Base-by-base conservation (phyloP, 2,888 invertebrate genomes). In the Proisotoma minuta region DNA sequence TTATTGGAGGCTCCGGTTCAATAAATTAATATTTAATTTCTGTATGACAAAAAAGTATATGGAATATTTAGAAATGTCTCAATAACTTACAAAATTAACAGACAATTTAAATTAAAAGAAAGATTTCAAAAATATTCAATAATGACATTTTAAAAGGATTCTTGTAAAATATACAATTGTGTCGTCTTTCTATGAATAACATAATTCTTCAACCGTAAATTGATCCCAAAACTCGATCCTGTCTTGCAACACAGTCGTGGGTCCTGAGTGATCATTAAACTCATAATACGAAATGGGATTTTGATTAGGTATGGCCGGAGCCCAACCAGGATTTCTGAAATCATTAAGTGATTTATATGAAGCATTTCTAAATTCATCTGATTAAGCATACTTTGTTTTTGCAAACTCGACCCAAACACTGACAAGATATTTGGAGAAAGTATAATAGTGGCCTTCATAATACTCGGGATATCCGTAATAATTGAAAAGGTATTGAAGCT, bases 161-260 rank as follows among this genome's bases (percentile, higher is more conserved):
- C n/a, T n/a, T n/a, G n/a, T n/a, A n/a, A n/a, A n/a, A n/a, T n/a
- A n/a, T n/a, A n/a, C n/a, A n/a, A n/a, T n/a, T n/a, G n/a, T n/a
- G n/a, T n/a, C n/a, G n/a, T n/a, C n/a, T 52, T 34, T 15, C 48
- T 34, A 64, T 18, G 52, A 63, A 34, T 63, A 66, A 10, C 20
- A 47, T 23, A 69, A 27, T 34, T 66, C 53, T 43, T 66, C 56
- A 22, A 62, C 60, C 18, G 54, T 53, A 56, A 62, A 69, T 20
- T 60, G 58, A 53, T 69, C 66, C 65, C 65, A 66, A 40, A 69
- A 66, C 1, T 57, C 26, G 64, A 66, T 69, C 39, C 69, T 23
- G 15, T 62, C 62, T 3, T 57, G 29, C 2, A 66, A 24, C 5
- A 57, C 53, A 8, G 34, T 50, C 5, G 66, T 66, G 1, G 40